Conservation (phyloP, 2,113 vertebrate species). For the Plecotus auritus region DNA sequence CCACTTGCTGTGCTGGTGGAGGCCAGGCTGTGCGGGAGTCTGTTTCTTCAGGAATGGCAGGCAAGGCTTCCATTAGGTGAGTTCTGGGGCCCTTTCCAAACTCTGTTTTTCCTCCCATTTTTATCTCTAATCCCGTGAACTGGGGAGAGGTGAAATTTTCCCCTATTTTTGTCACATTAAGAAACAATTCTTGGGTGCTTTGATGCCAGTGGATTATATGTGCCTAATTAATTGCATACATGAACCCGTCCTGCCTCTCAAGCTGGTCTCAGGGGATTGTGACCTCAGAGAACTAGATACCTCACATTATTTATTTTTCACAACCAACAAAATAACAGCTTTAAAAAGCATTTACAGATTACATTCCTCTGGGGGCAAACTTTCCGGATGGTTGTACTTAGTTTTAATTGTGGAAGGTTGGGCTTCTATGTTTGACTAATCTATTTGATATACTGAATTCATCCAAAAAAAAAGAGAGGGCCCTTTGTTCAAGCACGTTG, state of each 20-base stretch:
- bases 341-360: slow-evolving; percentile 34
- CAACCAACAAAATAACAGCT: slow-evolving; percentile 8
- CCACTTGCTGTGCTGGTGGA: not conserved
- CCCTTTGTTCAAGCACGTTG: slow-evolving; percentile 42
- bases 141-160: not conserved
- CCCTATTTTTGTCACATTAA: not conserved
- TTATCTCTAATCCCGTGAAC: not conserved
- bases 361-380: not conserved
- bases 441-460: slow-evolving; percentile 40
- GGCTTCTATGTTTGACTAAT: slow-evolving; percentile 33
- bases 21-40: not conserved
- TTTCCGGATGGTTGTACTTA: slow-evolving; percentile 13
- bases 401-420: slow-evolving; percentile 48
- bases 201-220: not conserved
- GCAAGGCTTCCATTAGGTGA: not conserved
- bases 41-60: not conserved
- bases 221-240: not conserved
- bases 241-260: not conserved
- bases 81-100: not conserved
- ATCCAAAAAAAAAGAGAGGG: slow-evolving; percentile 9
- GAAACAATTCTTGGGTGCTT: not conserved
- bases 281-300: not conserved
- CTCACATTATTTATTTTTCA: slow-evolving; percentile 29
- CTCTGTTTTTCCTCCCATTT: not conserved
- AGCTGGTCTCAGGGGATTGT: not conserved